A percentile compares a stretch with the other conserved stretches of the same genome.
Evolutionary conservation across 2,113 vertebrate species (phyloP).

Genomic region (Fukomys damarensis): DNA sequence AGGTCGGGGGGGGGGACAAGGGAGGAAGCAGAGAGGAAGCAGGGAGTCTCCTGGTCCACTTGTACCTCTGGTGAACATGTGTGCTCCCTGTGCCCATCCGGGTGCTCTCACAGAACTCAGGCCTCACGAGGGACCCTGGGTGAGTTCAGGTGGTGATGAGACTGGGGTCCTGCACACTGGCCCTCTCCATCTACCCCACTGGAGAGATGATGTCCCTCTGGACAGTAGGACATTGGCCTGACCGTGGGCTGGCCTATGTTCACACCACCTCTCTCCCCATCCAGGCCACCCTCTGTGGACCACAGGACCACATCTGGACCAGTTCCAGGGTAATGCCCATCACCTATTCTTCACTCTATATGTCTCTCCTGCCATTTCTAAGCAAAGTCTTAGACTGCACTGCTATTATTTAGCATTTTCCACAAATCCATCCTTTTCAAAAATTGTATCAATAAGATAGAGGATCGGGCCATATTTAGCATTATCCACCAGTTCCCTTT

Average conservation of each 20-base stretch:
- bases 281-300: too few relatives aligned
- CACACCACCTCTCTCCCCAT: accelerated
- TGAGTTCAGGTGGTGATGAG: accelerated
- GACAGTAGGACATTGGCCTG: accelerated
- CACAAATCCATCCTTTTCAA: background rate
- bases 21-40: background rate
- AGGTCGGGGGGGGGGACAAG: too few relatives aligned
- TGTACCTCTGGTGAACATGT: background rate
- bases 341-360: too few relatives aligned
- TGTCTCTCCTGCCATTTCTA: background rate
- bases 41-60: too few relatives aligned
- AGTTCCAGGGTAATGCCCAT: background rate
- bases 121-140: background rate
- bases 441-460: background rate
- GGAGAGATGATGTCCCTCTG: accelerated
- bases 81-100: background rate
- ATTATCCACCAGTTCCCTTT: background rate
- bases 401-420: background rate
- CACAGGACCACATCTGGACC: accelerated
- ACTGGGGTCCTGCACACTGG: accelerated
- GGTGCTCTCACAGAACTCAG: background rate
- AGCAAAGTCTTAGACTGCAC: background rate
- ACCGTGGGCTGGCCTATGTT: background rate
- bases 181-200: accelerated
- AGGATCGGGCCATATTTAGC: accelerated